Base-by-base conservation (phyloP, 2,797 vertebrate species). In the Crocidura indochinensis region DNA sequence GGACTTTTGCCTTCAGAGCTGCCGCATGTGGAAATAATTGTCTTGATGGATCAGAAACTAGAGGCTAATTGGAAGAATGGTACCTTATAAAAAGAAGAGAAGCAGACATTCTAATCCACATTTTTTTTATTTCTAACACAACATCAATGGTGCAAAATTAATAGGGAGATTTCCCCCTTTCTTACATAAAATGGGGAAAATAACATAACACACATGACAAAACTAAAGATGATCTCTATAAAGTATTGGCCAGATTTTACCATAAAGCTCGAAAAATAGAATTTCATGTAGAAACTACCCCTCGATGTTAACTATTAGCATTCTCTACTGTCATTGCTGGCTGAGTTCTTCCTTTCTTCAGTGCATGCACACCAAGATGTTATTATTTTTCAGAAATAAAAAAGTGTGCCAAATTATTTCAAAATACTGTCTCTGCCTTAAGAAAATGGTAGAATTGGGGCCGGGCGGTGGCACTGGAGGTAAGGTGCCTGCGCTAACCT, bases 61-160 rank as follows among this genome's bases (percentile, higher is more conserved):
- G 4, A 87, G 8, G 20, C 22, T 12, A 56, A 60, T 78, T 19
- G 26, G 10, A 87, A 27, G 76, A 29, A 81, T 46, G 77, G 12
- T 68, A 56, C 38, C 46, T 47, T 27, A 87, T 65, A 82, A 9
- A 84, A 77, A 38, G 19, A 31, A 89, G 89, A 71, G 5, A 56
- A 67, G 9, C 79, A 81, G 38, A 38, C 5, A 38, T 38, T 69
- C 75, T 47, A 44, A 8, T 51, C 76, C 51, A 83, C 47, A 60
- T 6, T 49, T 80, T 60, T 71, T 88, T 71, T 88, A 91, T 53
- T 93, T 84, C 81, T 87, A 84, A 87, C 46, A 91, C 38, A 80
- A 87, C 76, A 47, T 87, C 31, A 81, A 26, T 77, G 84, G 67
- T 49, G 4, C 20, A 77, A 83, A 71, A 64, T 8, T 86, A 62